phyloP scores from a whole-genome alignment of 2,797 vertebrate species.

The Benthosema pterotum region DNA sequence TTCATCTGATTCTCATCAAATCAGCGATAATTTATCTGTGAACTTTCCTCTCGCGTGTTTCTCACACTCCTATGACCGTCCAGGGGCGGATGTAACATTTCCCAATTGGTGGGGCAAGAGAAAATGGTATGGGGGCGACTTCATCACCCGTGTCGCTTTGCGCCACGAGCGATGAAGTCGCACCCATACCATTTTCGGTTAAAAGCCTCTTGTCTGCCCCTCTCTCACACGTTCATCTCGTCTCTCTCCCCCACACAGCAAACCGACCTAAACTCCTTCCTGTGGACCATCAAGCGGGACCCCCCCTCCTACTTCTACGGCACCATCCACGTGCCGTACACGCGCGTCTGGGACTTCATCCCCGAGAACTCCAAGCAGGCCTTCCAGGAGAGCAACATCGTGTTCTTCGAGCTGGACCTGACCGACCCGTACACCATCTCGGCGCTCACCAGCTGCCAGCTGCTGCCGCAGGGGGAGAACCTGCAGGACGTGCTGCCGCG shows the following conservation, averaged over 20 bases:
- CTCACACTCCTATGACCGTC: background rate
- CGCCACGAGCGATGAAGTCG: too few species aligned
- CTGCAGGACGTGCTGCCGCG: conserved; percentile 87
- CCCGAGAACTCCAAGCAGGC: conserved; percentile 90
- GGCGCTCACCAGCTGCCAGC: conserved; percentile 87
- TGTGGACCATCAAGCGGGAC: conserved; percentile 91
- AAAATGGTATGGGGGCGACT: too few species aligned
- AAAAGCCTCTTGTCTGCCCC: background rate
- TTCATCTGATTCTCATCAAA: background rate
- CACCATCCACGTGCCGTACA: conserved; percentile 90
- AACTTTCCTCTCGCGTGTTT: background rate
- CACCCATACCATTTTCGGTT: too few species aligned
- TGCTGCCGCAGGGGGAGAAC: conserved; percentile 87
- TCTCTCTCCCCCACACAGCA: conserved; percentile 81
- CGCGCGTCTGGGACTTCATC: conserved; percentile 89
- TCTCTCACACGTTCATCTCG: conserved; percentile 4
- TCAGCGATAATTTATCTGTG: background rate
- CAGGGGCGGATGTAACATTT: too few species aligned
- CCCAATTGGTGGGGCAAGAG: too few species aligned
- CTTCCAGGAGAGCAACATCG: conserved; percentile 87
- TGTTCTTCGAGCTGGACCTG: conserved; percentile 92
- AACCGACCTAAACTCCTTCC: conserved; percentile 89
- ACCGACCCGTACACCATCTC: conserved; percentile 89
- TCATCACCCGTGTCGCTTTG: too few species aligned
- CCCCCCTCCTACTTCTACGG: conserved; percentile 91